Evolutionary conservation across 2,888 invertebrate genomes (phyloP).

Genomic region (Trachelus iudaicus): DNA sequence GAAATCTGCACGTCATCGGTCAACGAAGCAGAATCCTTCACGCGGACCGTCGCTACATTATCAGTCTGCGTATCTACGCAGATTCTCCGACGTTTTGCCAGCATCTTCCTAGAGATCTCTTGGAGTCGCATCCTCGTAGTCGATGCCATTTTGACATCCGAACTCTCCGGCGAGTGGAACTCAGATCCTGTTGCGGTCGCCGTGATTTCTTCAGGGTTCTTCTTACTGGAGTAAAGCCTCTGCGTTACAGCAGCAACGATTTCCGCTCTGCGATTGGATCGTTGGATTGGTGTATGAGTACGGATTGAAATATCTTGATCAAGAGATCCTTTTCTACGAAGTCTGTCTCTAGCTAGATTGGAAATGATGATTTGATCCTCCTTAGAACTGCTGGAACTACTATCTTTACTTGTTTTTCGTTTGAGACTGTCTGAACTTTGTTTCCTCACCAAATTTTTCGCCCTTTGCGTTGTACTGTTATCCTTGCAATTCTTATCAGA

Average conservation of each 20-base stretch:
- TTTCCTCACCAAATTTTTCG: slow-evolving; percentile 34
- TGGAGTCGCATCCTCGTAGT: slow-evolving; percentile 54
- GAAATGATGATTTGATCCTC: slow-evolving; percentile 46
- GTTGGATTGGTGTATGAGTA: slow-evolving; percentile 49
- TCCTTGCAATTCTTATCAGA: slow-evolving; percentile 43
- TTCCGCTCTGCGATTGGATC: slow-evolving; percentile 70
- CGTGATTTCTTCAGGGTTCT: slow-evolving; percentile 41
- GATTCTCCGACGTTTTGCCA: slow-evolving; percentile 53
- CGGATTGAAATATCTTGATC: slow-evolving; percentile 39
- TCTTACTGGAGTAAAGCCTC: slow-evolving; percentile 71
- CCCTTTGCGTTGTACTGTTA: slow-evolving; percentile 12
- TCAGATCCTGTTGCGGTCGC: slow-evolving; percentile 34
- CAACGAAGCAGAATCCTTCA: slow-evolving; percentile 46
- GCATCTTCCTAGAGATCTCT: slow-evolving; percentile 59
- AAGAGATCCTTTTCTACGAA: slow-evolving; percentile 42
- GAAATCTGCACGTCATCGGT: slow-evolving; percentile 43
- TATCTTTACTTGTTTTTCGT: slow-evolving; percentile 52
- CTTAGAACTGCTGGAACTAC: slow-evolving; percentile 50
- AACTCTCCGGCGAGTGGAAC: slow-evolving; percentile 46
- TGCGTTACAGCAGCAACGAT: slow-evolving; percentile 79
- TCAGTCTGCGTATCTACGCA: slow-evolving; percentile 60
- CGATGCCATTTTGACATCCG: slow-evolving; percentile 44
- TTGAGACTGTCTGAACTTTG: slow-evolving; percentile 48
- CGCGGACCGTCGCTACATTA: slow-evolving; percentile 41
- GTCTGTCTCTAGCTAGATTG: slow-evolving; percentile 29